phyloP scores from a whole-genome alignment of 1,140 invertebrate species.

The Helicorthomorpha holstii region DNA sequence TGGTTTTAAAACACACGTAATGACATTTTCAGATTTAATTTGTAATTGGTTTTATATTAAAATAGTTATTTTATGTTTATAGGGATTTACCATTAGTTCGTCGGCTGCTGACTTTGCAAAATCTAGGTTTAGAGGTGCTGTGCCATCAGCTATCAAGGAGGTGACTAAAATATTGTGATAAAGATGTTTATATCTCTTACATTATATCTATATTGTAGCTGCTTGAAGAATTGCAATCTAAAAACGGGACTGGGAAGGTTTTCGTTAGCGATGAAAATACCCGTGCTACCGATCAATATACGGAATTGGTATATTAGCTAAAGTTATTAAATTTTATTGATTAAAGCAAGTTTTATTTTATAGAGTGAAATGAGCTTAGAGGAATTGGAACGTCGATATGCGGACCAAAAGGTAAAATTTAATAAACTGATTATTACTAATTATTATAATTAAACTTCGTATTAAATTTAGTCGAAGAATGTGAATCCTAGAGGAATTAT shows the following conservation, averaged over 20 bases:
- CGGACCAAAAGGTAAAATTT: slow-evolving; percentile 27
- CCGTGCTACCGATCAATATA: too few relatives aligned
- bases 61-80: too few relatives aligned
- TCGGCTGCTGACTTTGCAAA: too few relatives aligned
- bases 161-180: too few relatives aligned
- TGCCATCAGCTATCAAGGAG: too few relatives aligned
- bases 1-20: background rate
- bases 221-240: background rate
- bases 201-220: background rate
- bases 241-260: background rate
- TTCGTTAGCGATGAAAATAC: too few relatives aligned
- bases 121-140: too few relatives aligned
- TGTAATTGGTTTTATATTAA: too few relatives aligned
- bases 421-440: background rate
- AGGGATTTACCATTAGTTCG: too few relatives aligned
- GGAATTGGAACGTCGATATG: slow-evolving; percentile 31
- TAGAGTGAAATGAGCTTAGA: slow-evolving; percentile 33
- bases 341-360: too few relatives aligned
- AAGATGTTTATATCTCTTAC: too few relatives aligned
- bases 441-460: background rate
- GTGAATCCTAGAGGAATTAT: slow-evolving; percentile 36
- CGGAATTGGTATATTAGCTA: background rate
- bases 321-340: too few relatives aligned
- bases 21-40: background rate
- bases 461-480: slow-evolving; percentile 21